Base-by-base conservation (phyloP, 2,797 vertebrate genomes). In the Eupleurogrammus muticus region DNA sequence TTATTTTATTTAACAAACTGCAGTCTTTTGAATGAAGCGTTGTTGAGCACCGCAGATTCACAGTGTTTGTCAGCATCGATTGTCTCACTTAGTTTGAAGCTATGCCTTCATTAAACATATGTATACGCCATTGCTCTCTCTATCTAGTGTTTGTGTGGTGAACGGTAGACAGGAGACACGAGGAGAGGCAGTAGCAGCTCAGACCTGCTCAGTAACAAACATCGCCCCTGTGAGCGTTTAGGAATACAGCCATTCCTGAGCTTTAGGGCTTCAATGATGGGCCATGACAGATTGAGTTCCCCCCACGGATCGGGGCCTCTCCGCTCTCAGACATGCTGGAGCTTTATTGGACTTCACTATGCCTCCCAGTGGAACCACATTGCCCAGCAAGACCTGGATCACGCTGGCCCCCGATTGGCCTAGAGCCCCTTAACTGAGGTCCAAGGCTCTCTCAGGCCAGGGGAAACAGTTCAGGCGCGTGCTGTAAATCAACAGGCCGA, bases 231-330 rank as follows among this genome's bases (percentile, higher is more conserved):
- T 82, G 77, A 62, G 80, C 64, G 60, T 42, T 75, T 69, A 72
- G 78, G 50, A 84, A 77, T n/a, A 57, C 44, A 80, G 76, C 71
- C 73, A 56, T 79, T 8, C 20, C 58, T 64, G 56, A 71, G 77
- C 67, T 91, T 81, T 80, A 84, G 50, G 57, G 74, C 76, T 58
- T 64, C 54, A 63, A 74, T 84, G 83, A 88, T 82, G 63, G 57
- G 69, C 71, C 73, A 50, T 87, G 87, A 90, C 90, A 87, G 86
- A 83, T 87, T 87, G 75, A 88, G 78, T 70, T 75, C 51, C 78
- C 80, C 64, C 59, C 32, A 44, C 66, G 80, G 85, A 84, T 48
- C 10, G 34, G 56, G 77, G 74, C 72, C 86, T 81, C 82, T 68
- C 73, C 55, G 57, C 79, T 82, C 68, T 68, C 79, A 76, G 80